Base-by-base conservation (phyloP, 2,113 vertebrate genomes). In the Passer montanus region DNA sequence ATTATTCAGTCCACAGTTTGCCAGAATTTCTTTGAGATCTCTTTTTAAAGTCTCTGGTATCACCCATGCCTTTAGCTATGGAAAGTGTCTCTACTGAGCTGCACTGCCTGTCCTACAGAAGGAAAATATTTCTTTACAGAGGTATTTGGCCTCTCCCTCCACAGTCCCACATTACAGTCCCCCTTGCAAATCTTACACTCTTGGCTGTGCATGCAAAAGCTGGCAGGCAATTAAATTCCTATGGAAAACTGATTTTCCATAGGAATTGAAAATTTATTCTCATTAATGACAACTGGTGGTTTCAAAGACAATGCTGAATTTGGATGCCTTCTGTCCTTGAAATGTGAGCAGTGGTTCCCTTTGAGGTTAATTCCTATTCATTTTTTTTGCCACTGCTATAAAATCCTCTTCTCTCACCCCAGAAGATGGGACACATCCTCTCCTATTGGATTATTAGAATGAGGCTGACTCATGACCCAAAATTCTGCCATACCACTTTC, bases 141-240 rank as follows among this genome's bases (percentile, higher is more conserved):
- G 39, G 5, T 60, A 11, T 77, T 81, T 84, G 56, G 6, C 7
- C 49, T 28, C 35, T 18, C 87, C 3, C 10, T 74, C 52, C 39
- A 49, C 26, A 69, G 12, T 4, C 1, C 5, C 27, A 37, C 0
- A 0, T 14, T 35, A 3, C 3, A 55, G 23, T 21, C 6, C 10
- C 41, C 8, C 13, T 37, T 43, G 12, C 31, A 55, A 37, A 21
- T 35, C 46, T 18, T 2, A 10, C 2, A 15, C 21, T 26, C 10
- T 20, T 43, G 64, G 6, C 20, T 74, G 43, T 50, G 3, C 4
- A 8, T n/a, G 24, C 10, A 66, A 35, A 13, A 85, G 27, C 5
- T 11, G n/a, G 15, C 7, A 37, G 33, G 9, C 4, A 33, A 22
- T 41, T 31, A 6, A 69, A 43, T 58, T 50, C 26, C 31, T 35